Conservation (phyloP, 2,113 vertebrate genomes). For the sheep (Ovis aries) region ARS-UI_Ramb_v3.0 NC_056068.1:44814501-44815000, state of each 20-base stretch:
- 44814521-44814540: rapidly evolving
- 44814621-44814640: not conserved
- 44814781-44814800: not conserved
- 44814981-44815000: not conserved
- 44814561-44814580: not conserved
- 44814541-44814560: not conserved
- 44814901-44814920: not conserved
- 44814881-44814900: slow-evolving; percentile 18
- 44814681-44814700: not conserved
- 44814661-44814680: not conserved
- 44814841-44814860: not conserved
- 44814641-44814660: not conserved
- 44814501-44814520: not conserved
- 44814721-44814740: not conserved
- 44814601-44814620: not conserved
- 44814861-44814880: not conserved
- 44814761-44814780: not conserved
- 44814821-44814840: not conserved
- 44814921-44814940: not conserved
- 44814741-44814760: not conserved
- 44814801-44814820: not conserved
- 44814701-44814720: not conserved
- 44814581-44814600: not conserved
- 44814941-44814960: not conserved
- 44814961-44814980: not conserved